A percentile compares a stretch with the other conserved stretches of the same genome.
Conservation (phyloP, 1,140 invertebrate genomes). For the Trichogramma pretiosum region DNA sequence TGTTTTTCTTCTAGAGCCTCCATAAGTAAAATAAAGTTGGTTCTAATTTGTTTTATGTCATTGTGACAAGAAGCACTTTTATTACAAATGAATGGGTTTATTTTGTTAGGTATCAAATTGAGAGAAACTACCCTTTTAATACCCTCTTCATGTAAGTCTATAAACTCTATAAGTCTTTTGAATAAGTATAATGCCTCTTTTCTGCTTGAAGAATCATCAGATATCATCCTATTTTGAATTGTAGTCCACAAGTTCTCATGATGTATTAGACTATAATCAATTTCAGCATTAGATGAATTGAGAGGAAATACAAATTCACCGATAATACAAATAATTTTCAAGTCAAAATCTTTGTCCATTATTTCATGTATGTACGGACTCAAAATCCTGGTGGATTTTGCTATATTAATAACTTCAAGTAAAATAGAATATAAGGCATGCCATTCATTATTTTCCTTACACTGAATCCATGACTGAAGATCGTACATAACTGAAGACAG, state of each 20-base stretch:
- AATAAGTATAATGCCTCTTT: constrained; percentile 38
- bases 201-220: constrained; percentile 22
- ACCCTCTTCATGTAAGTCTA: constrained; percentile 14
- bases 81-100: constrained; percentile 26
- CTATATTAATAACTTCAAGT: constrained; percentile 21
- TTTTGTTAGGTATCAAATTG: constrained; percentile 1
- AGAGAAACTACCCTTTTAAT: constrained; percentile 4
- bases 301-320: constrained; percentile 21
- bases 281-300: constrained; percentile 1
- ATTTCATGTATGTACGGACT: constrained; percentile 11
- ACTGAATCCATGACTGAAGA: constrained; percentile 21
- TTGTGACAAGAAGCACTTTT: not conserved
- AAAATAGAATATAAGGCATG: constrained; percentile 23
- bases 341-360: constrained; percentile 8
- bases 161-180: constrained; percentile 28
- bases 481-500: constrained; percentile 14
- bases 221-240: constrained; percentile 22
- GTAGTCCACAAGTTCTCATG: constrained; percentile 25
- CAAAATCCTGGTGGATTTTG: constrained; percentile 12
- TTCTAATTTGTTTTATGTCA: constrained; percentile 25
- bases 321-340: constrained; percentile 22
- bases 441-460: constrained; percentile 23
- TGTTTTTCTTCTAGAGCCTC: constrained; percentile 55
- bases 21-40: constrained; percentile 43
- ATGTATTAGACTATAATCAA: constrained; percentile 16